Conservation (phyloP, 2,888 invertebrate species). For the Cerceris rybyensis region DNA sequence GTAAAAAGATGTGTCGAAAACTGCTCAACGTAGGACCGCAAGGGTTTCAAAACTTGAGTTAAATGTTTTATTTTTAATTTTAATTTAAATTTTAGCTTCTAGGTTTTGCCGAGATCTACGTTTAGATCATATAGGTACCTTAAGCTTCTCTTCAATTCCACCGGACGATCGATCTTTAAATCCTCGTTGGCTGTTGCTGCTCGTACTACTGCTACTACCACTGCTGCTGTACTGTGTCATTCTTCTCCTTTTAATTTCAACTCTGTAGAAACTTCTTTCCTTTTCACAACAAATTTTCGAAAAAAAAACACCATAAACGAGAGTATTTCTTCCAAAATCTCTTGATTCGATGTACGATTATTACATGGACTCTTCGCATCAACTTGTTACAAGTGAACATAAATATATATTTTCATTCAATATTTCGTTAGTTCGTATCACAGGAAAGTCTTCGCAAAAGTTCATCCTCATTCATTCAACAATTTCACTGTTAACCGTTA, state of each 20-base stretch:
- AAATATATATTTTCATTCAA: too few relatives aligned
- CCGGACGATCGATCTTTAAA: constrained; percentile 66
- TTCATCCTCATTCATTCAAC: neutral
- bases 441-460: neutral
- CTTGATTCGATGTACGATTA: too few relatives aligned
- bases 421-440: too few relatives aligned
- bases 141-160: constrained; percentile 70
- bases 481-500: neutral
- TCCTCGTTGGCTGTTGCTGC: constrained; percentile 68
- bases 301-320: neutral
- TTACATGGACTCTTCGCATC: too few relatives aligned
- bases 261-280: neutral
- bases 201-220: constrained; percentile 73
- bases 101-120: neutral
- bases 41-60: too few relatives aligned
- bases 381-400: too few relatives aligned
- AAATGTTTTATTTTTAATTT: too few relatives aligned
- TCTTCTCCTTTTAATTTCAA: constrained; percentile 10
- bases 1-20: too few relatives aligned
- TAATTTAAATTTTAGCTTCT: neutral
- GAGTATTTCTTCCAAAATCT: neutral
- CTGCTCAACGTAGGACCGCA: too few relatives aligned
- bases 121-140: constrained; percentile 56
- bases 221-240: constrained; percentile 77
- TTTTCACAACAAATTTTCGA: neutral